Conservation (phyloP, 1,140 invertebrate species). For the Cotesia chilonis region DNA sequence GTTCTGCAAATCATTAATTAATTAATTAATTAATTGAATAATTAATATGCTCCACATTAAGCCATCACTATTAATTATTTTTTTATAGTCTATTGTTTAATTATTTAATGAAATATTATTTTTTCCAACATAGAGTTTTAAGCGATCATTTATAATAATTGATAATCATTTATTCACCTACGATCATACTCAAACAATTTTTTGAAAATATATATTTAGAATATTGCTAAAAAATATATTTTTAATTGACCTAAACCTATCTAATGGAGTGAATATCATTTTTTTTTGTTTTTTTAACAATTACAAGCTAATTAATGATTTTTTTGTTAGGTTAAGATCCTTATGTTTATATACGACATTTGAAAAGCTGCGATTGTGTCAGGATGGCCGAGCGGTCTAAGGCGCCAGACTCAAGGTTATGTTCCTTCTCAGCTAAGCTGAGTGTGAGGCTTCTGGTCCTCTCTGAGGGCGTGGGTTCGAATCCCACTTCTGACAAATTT, state of each 20-base stretch:
- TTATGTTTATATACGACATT: not conserved
- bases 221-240: too few relatives aligned
- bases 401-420: slow-evolving; percentile 34
- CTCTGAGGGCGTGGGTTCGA: slow-evolving; percentile 35
- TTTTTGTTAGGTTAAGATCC: not conserved
- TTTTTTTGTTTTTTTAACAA: too few relatives aligned
- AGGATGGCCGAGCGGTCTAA: slow-evolving; percentile 28
- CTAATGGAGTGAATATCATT: too few relatives aligned
- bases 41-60: not conserved
- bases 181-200: too few relatives aligned
- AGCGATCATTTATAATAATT: too few relatives aligned
- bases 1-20: not conserved
- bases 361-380: not conserved
- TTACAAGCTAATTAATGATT: not conserved
- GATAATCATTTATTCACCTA: too few relatives aligned
- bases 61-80: too few relatives aligned
- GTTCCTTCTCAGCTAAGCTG: slow-evolving; percentile 21
- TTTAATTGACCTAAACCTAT: too few relatives aligned
- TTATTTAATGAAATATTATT: too few relatives aligned
- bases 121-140: too few relatives aligned
- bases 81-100: too few relatives aligned
- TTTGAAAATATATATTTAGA: too few relatives aligned
- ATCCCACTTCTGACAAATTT: slow-evolving; percentile 33
- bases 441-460: slow-evolving; percentile 33
- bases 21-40: not conserved